Base-by-base conservation (phyloP, 2,888 invertebrate species). In the Rhogogaster chlorosoma region DNA sequence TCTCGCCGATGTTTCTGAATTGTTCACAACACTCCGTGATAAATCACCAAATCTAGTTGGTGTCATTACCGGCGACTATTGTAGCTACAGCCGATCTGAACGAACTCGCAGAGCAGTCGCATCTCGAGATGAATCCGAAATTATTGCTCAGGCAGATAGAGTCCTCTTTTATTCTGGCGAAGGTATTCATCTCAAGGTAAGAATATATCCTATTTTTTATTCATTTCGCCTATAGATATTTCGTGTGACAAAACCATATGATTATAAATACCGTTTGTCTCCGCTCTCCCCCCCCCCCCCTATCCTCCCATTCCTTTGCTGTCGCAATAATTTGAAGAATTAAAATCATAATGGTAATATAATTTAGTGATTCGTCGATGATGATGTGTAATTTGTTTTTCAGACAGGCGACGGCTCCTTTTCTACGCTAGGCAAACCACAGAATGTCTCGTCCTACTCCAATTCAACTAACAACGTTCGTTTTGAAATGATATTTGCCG, bases 21-120 rank as follows among this genome's bases (percentile, higher is more conserved):
- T 86, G 3, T 92, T 89, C 80, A 89, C 89, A n/a, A 85, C 84
- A 9, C 53, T 91, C 4, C 95, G 5, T 92, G 91, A 73, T 95
- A 95, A 32, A 87, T 92, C 84, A 73, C 88, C 91, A 1, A 90
- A 89, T 32, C 85, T 91, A 15, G 84, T 92, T 26, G 89, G 89
- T 26, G 89, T 88, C 26, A 86, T 93, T 6, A 92, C 92, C 1
- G 93, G 93, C 45, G 90, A 86, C 71, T 88, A 88, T 3, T 93
- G 93, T 80, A 87, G 77, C 78, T 92, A 89, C 61, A 88, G 88
- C 73, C 86, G 88, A 12, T 87, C 87, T 0, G 92, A 92, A 18
- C 89, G 93, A 45, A 87, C 87, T 18, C 91, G 89, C 70, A 90
- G 93, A 87, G 90, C 90, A 0, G 77, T 73, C 12, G 1, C 15